phyloP scores from a whole-genome alignment of 2,113 vertebrate species.

The Aspiorhynchus laticeps region DNA sequence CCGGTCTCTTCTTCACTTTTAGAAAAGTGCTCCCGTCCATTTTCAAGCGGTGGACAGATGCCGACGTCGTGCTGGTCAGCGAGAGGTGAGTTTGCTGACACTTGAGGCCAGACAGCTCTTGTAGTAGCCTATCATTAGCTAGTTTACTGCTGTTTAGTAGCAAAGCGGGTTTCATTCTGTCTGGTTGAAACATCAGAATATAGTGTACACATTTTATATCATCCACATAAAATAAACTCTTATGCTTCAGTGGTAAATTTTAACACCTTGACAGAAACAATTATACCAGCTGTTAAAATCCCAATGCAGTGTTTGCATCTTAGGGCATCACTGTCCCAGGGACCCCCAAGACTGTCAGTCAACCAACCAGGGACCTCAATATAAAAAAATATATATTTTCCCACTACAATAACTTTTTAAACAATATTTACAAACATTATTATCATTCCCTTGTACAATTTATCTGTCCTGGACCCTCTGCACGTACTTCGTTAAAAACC shows the following conservation, averaged over 20 bases:
- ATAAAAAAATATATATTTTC: neutral
- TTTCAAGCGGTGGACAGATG: conserved; percentile 77
- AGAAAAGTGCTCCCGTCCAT: conserved; percentile 72
- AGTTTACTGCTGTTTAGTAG: neutral
- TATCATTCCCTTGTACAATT: neutral
- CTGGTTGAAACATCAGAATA: neutral
- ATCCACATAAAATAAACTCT: neutral
- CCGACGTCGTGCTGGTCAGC: conserved; percentile 81
- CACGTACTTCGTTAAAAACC: neutral
- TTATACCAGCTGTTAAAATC: neutral
- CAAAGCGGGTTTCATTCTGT: neutral
- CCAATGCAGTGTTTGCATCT: neutral
- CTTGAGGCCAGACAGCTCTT: neutral
- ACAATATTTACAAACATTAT: neutral
- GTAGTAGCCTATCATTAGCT: neutral
- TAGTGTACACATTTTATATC: neutral
- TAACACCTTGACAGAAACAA: neutral
- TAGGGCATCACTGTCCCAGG: neutral
- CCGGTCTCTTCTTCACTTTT: conserved; percentile 76
- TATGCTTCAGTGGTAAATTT: neutral
- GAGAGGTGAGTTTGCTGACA: conserved; percentile 72
- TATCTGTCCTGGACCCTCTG: neutral
- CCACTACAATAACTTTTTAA: neutral
- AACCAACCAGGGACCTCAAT: neutral
- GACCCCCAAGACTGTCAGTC: neutral